Evolutionary conservation across 1,140 invertebrate genomes (phyloP), one percentile per base, ranked within the genome.

Genomic region (Dreissena rostriformis): DNA sequence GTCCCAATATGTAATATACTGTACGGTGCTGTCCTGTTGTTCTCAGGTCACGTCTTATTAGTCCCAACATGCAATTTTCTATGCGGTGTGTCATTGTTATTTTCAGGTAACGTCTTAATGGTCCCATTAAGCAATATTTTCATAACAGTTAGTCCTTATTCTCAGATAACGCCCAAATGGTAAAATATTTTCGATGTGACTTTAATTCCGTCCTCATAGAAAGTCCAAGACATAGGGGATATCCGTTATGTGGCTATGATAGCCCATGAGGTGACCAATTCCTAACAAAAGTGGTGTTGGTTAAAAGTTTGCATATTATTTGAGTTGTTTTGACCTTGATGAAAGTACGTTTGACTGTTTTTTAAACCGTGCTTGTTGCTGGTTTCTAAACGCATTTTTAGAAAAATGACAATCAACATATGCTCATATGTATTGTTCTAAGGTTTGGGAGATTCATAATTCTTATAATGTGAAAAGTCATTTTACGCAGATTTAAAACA

Each of bases 231-330:
- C 67, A 63, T 67, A 15, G 89, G 89, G 0, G 88, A 89, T 73
- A 89, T 89, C 70, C 86, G 88, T 63, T 84, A 75, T 53, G 87
- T 87, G 24, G 88, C 86, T 26, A 87, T 90, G 0, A 88, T 88
- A 39, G 82, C 89, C 4, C 89, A 90, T 66, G 89, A 90, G 73
- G 66, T 90, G 26, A 88, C 82, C 66, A 88, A 90, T 65, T 89
- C 87, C 88, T 90, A 76, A 63, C 61, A 57, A 26, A 17, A 75
- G 11, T n/a, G n/a, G 19, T 8, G 24, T 8, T 29, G 24, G 12
- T 15, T 10, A 49, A 10, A 17, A 28, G 49, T 17, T 10, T 15
- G 14, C 14, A 28, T 10, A 10, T 17, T 12, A 39, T n/a, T n/a
- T n/a, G 17, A 10, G 14, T 14, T 17, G 39, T 10, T 15, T 63